Percentiles rank a stretch among this genome's conserved stretches.
Evolutionary conservation across 2,113 vertebrate species (phyloP).

Genomic region (human (Homo sapiens)): GRCh38 chr1:208170001-208170500

Average conservation of each 20-base stretch:
- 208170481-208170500: not conserved
- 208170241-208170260: slow-evolving; percentile 71
- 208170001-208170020: not conserved
- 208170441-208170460: slow-evolving; percentile 68
- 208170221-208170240: not conserved
- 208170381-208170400: slow-evolving; percentile 78
- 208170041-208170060: slow-evolving; percentile 31
- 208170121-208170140: slow-evolving; percentile 66
- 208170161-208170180: slow-evolving; percentile 67
- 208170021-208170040: slow-evolving; percentile 50
- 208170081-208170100: slow-evolving; percentile 77
- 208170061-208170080: slow-evolving; percentile 60
- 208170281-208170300: slow-evolving; percentile 64
- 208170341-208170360: slow-evolving; percentile 71
- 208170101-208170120: slow-evolving; percentile 68
- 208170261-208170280: slow-evolving; percentile 65
- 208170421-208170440: slow-evolving; percentile 55
- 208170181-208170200: slow-evolving; percentile 72
- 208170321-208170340: slow-evolving; percentile 81
- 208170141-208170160: slow-evolving; percentile 74
- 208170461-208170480: slow-evolving; percentile 44
- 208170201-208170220: slow-evolving; percentile 59
- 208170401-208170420: slow-evolving; percentile 78
- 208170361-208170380: slow-evolving; percentile 55
- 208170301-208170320: slow-evolving; percentile 78